Conservation (phyloP, 2,888 invertebrate species). For the Drosophila multiciliata region DNA sequence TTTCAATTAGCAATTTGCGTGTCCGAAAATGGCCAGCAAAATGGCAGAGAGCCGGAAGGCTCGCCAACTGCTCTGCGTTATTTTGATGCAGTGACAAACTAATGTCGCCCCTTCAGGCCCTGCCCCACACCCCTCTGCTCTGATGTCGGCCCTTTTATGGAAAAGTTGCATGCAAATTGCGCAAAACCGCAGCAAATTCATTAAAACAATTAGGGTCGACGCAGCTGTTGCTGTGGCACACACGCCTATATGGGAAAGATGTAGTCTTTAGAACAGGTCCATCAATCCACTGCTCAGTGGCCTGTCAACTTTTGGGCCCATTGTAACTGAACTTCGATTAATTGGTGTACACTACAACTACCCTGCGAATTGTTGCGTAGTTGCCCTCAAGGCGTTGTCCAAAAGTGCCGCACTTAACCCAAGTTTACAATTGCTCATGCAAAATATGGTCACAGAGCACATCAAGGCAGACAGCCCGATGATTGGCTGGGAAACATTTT, state of each 20-base stretch:
- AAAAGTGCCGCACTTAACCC: constrained; percentile 10
- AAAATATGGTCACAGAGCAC: constrained; percentile 21
- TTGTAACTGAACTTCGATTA: constrained; percentile 58
- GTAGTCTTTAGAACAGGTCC: constrained; percentile 27
- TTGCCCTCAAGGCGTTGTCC: constrained; percentile 34
- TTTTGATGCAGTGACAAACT: constrained; percentile 76
- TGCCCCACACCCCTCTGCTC: not conserved
- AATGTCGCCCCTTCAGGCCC: constrained; percentile 51
- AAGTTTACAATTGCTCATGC: constrained; percentile 39
- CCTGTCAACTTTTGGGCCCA: constrained; percentile 39
- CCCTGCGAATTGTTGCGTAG: constrained; percentile 33
- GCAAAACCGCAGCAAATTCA: constrained; percentile 80
- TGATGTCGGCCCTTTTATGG: constrained; percentile 55
- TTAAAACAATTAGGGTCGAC: constrained; percentile 75
- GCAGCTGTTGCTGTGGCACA: constrained; percentile 60
- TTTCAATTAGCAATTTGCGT: constrained; percentile 81
- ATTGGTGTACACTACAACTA: constrained; percentile 46
- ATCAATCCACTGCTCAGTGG: constrained; percentile 19
- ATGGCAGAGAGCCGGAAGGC: constrained; percentile 42
- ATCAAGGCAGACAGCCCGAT: constrained; percentile 33
- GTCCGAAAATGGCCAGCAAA: constrained; percentile 52
- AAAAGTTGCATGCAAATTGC: constrained; percentile 81
- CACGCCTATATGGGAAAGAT: constrained; percentile 34
- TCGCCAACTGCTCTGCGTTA: constrained; percentile 39
- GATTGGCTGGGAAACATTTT: constrained; percentile 54